Evolutionary conservation across 2,888 invertebrate genomes (phyloP).

Genomic region (Cheilosia pagana): DNA sequence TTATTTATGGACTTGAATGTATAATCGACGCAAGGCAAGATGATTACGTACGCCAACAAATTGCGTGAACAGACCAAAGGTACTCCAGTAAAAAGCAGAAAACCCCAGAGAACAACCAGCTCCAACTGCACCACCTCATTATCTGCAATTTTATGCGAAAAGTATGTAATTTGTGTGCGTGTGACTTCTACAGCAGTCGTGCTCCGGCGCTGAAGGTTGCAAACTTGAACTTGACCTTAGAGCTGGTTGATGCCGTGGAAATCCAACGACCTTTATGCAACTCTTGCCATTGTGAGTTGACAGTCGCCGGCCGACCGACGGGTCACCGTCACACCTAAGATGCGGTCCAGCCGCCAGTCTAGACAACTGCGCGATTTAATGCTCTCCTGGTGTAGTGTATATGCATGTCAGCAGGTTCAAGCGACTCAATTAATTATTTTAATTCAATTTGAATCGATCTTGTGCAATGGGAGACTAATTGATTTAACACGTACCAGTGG

Average conservation of each 20-base stretch:
- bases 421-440: conserved; percentile 48
- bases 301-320: conserved; percentile 18
- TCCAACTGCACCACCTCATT: conserved; percentile 38
- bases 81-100: conserved; percentile 1
- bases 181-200: conserved; percentile 8
- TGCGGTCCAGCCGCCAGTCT: conserved; percentile 2
- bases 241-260: conserved; percentile 16
- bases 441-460: conserved; percentile 54
- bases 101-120: conserved; percentile 19
- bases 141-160: conserved; percentile 48
- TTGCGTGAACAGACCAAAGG: conserved; percentile 31
- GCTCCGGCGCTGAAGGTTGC: conserved; percentile 51
- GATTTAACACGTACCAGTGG: conserved; percentile 44
- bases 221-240: conserved; percentile 66
- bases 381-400: background rate
- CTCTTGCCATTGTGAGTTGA: conserved; percentile 21
- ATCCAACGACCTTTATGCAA: conserved; percentile 1
- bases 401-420: conserved; percentile 16
- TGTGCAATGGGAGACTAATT: conserved; percentile 57
- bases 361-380: conserved; percentile 13
- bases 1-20: conserved; percentile 8
- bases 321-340: conserved; percentile 35
- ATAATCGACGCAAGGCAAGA: conserved; percentile 10
- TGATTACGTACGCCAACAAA: conserved; percentile 4
- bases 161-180: conserved; percentile 19